Evolutionary conservation across 2,797 vertebrate genomes (phyloP).

Genomic region (Sebastes nivosus): DNA sequence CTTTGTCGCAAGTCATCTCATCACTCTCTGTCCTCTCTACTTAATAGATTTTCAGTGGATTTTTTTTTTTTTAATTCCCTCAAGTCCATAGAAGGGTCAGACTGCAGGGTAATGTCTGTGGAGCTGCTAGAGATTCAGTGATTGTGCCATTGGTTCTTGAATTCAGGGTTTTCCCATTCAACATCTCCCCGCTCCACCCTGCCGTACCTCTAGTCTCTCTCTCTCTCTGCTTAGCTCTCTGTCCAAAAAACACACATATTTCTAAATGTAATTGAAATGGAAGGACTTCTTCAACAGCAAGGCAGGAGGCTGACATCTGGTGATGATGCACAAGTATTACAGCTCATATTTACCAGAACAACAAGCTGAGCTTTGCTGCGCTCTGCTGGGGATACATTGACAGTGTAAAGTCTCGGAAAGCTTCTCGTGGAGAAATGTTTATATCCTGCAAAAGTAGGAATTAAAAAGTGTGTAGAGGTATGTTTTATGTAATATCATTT

Average conservation of each 20-base stretch:
- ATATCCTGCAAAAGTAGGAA: neutral
- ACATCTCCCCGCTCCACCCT: neutral
- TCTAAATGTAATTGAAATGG: no score
- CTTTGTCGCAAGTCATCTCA: slow-evolving; percentile 38
- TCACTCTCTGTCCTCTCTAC: slow-evolving; percentile 18
- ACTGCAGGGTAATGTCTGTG: neutral
- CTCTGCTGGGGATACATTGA: slow-evolving; percentile 25
- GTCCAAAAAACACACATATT: neutral
- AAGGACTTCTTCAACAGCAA: neutral
- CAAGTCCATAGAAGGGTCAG: neutral
- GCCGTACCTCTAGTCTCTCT: neutral
- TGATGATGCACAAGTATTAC: slow-evolving; percentile 3
- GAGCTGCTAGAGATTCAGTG: neutral
- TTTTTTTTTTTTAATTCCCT: neutral
- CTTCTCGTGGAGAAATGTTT: neutral
- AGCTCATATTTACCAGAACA: neutral
- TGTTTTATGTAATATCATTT: neutral
- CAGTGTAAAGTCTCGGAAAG: neutral
- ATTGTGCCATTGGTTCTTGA: neutral
- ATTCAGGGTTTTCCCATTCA: neutral
- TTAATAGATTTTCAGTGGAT: slow-evolving; percentile 4
- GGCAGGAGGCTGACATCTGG: slow-evolving; percentile 41
- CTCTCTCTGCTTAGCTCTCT: neutral
- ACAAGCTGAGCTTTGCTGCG: slow-evolving; percentile 23
- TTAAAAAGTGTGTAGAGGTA: neutral